A percentile compares a stretch with the other conserved stretches of the same genome.
Evolutionary conservation across 2,113 vertebrate genomes (phyloP).

Genomic region (Desmodus rotundus): DNA sequence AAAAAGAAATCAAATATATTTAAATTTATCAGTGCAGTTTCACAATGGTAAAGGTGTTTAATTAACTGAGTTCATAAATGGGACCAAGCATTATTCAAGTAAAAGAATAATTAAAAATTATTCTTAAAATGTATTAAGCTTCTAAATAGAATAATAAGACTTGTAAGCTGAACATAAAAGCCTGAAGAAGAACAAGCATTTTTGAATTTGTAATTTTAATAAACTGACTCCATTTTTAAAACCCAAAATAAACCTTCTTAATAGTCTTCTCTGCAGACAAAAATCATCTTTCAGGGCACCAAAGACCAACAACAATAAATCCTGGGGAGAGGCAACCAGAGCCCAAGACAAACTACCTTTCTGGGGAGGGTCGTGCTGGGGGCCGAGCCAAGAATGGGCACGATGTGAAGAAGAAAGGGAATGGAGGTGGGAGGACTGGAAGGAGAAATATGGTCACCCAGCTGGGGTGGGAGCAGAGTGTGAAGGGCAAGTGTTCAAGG

Average conservation of each 20-base stretch:
- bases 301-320: neutral
- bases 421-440: fast-evolving
- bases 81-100: constrained; percentile 41
- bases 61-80: constrained; percentile 41
- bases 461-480: neutral
- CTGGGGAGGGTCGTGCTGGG: neutral
- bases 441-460: neutral
- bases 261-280: constrained; percentile 16
- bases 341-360: neutral
- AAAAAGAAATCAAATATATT: constrained; percentile 49
- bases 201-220: constrained; percentile 63
- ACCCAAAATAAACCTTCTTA: constrained; percentile 55
- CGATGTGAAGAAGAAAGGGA: neutral
- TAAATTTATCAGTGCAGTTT: constrained; percentile 24
- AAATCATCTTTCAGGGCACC: constrained; percentile 29
- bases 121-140: constrained; percentile 50
- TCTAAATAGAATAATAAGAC: constrained; percentile 64
- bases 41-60: constrained; percentile 44
- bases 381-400: neutral
- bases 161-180: constrained; percentile 52
- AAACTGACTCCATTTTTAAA: constrained; percentile 56
- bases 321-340: neutral
- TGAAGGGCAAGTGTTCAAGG: neutral
- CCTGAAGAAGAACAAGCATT: constrained; percentile 34
- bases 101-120: constrained; percentile 19